Percentiles rank a stretch among this genome's conserved stretches.
Conservation (phyloP, 2,797 vertebrate genomes). For the Pangasius sanitwongsei region DNA sequence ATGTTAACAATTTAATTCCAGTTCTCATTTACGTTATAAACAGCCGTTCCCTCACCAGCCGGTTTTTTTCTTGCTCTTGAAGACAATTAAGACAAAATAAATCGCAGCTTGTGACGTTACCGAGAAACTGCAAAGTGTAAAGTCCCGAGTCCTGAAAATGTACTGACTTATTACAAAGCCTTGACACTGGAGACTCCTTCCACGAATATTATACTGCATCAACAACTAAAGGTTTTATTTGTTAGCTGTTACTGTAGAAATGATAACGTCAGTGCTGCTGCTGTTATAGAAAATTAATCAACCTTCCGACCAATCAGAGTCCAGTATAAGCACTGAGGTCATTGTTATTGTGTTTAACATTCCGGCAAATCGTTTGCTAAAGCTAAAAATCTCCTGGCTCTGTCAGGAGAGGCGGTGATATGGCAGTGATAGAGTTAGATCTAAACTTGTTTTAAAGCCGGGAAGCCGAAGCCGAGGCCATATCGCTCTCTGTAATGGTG, state of each 20-base stretch:
- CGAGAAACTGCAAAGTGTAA: not conserved
- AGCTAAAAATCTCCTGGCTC: not conserved
- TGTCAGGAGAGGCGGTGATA: not conserved
- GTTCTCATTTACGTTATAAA: not conserved
- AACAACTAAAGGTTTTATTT: not conserved
- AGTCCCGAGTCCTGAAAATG: not conserved
- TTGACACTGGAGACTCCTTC: not conserved
- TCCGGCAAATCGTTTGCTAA: not conserved
- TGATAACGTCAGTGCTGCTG: not conserved
- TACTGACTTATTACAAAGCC: not conserved
- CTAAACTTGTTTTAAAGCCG: not conserved
- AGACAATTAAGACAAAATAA: not conserved
- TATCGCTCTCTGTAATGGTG: slow-evolving; percentile 42
- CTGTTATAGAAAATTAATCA: too few relatives aligned
- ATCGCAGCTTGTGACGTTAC: not conserved
- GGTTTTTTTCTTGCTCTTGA: not conserved
- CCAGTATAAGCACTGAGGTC: not conserved
- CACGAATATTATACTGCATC: not conserved
- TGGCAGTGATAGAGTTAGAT: slow-evolving; percentile 27
- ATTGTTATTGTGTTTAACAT: not conserved
- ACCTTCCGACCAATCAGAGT: not conserved
- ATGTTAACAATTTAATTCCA: not conserved
- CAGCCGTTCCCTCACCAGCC: not conserved
- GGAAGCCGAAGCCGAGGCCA: slow-evolving; percentile 5
- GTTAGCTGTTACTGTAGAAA: not conserved